These are phyloP conservation scores for Peromyscus melanophrys DNA, from an alignment of 2,797 vertebrate genomes.

Conservation along the genomic window DNA sequence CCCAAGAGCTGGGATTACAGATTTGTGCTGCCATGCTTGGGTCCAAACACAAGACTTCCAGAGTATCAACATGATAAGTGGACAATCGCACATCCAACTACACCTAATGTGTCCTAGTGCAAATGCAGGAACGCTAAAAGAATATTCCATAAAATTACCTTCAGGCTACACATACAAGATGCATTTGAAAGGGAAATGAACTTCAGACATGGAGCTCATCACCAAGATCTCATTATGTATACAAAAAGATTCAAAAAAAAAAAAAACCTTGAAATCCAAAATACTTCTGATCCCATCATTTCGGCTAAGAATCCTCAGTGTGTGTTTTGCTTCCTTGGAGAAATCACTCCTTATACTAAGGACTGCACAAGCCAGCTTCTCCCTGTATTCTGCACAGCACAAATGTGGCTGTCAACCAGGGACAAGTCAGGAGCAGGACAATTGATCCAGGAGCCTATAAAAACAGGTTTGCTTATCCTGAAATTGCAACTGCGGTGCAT, in stretches of 20 bases:
- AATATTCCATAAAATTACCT: background rate
- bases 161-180: background rate
- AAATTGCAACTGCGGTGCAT: slow-evolving; percentile 74
- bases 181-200: background rate
- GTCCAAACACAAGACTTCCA: background rate
- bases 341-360: background rate
- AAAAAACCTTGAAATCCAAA: background rate
- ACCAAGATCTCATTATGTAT: background rate
- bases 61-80: background rate
- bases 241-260: background rate
- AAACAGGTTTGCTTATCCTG: slow-evolving; percentile 78
- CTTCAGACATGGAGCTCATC: background rate
- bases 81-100: background rate
- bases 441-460: slow-evolving; percentile 68
- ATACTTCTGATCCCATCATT: background rate
- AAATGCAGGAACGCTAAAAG: background rate
- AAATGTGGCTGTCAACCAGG: slow-evolving; percentile 55
- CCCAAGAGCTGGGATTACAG: background rate
- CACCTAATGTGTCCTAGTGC: background rate
- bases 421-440: background rate
- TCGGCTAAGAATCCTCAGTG: background rate
- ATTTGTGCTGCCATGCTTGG: background rate
- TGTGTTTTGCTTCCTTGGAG: background rate
- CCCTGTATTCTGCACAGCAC: background rate
- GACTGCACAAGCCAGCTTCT: background rate